These are phyloP conservation scores for Aphelocoma californica DNA, from an alignment of 2,797 vertebrate species.

Conservation along the genomic window DNA sequence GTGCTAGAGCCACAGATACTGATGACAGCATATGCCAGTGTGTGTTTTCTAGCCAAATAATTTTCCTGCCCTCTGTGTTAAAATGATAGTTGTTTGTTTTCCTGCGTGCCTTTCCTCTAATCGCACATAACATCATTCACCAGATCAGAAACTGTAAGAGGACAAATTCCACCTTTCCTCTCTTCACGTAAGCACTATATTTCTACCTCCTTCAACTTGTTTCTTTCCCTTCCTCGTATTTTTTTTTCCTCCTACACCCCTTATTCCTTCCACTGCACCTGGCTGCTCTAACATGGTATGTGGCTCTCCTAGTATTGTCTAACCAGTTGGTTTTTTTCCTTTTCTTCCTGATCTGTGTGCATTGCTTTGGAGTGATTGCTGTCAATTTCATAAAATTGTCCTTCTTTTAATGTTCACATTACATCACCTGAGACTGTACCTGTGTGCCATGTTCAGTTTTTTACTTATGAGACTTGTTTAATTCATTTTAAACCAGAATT, in stretches of 20 bases:
- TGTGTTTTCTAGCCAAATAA: conserved; percentile 18
- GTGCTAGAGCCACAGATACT: not conserved
- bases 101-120: conserved; percentile 49
- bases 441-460: not conserved
- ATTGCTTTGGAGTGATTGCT: conserved; percentile 26
- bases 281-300: not conserved
- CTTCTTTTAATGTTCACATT: not conserved
- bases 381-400: not conserved
- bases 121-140: conserved; percentile 44
- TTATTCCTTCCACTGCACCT: not conserved
- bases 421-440: not conserved
- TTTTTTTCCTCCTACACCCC: not conserved
- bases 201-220: conserved; percentile 32
- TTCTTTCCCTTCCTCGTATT: not conserved
- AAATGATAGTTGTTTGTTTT: conserved; percentile 42
- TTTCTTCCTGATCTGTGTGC: not conserved
- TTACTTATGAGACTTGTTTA: not conserved
- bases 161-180: conserved; percentile 65
- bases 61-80: conserved; percentile 17
- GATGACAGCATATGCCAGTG: not conserved
- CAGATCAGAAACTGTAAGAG: conserved; percentile 66
- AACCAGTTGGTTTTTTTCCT: not conserved
- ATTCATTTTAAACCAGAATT: not conserved
- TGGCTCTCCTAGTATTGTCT: not conserved
- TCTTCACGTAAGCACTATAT: conserved; percentile 70